Evolutionary conservation across 2,113 vertebrate genomes (phyloP).

Genomic region (Embiotoca jacksoni): DNA sequence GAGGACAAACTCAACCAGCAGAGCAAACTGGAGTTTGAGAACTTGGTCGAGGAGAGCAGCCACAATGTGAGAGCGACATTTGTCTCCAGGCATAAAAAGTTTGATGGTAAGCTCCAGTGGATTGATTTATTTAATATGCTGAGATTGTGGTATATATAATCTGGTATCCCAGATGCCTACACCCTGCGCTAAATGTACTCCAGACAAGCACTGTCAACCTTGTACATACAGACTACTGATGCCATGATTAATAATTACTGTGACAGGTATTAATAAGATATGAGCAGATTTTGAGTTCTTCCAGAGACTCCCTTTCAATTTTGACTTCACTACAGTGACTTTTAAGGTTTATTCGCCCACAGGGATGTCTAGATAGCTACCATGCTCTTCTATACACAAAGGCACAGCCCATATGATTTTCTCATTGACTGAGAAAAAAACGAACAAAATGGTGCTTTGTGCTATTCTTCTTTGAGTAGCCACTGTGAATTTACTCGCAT

Average conservation of each 20-base stretch:
- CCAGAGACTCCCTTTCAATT: not conserved
- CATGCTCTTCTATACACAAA: not conserved
- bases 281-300: slow-evolving; percentile 5
- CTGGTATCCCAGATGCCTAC: not conserved
- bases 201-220: slow-evolving; percentile 18
- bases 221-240: slow-evolving; percentile 27
- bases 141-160: not conserved
- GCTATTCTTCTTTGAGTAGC: not conserved
- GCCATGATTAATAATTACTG: slow-evolving; percentile 22
- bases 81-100: slow-evolving; percentile 95
- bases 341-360: not conserved
- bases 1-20: slow-evolving; percentile 94
- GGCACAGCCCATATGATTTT: not conserved
- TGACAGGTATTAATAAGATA: slow-evolving; percentile 31
- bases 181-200: slow-evolving; percentile 2
- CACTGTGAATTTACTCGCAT: slow-evolving; percentile 1
- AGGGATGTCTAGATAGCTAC: not conserved
- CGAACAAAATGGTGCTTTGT: not conserved
- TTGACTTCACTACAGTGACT: not conserved
- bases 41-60: slow-evolving; percentile 92
- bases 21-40: slow-evolving; percentile 95
- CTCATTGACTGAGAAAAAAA: slow-evolving; percentile 2
- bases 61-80: slow-evolving; percentile 91
- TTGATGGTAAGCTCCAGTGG: slow-evolving; percentile 89
- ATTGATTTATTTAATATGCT: slow-evolving; percentile 9